Evolutionary conservation across 1,140 invertebrate species (phyloP).

Genomic region (Listronotus bonariensis): DNA sequence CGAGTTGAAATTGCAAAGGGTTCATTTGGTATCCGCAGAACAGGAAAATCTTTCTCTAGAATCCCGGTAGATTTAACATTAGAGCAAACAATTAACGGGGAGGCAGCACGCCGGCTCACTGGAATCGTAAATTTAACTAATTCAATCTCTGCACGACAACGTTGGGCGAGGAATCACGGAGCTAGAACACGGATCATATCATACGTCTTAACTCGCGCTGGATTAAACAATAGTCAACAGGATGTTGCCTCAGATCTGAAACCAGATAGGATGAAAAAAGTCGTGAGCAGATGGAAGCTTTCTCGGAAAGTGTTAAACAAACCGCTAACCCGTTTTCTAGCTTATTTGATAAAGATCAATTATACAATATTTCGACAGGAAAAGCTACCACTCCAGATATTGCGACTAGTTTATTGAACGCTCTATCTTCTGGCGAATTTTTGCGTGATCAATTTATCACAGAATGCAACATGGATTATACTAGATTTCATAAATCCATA

Average conservation of each 20-base stretch:
- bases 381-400: constrained; percentile 13
- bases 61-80: constrained; percentile 40
- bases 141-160: constrained; percentile 47
- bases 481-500: constrained; percentile 17
- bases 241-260: neutral
- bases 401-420: constrained; percentile 22
- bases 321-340: neutral
- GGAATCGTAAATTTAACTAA: constrained; percentile 42
- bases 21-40: constrained; percentile 34
- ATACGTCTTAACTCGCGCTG: neutral
- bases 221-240: neutral
- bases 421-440: constrained; percentile 10
- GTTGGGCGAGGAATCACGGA: constrained; percentile 47
- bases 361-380: constrained; percentile 30
- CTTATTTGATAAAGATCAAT: constrained; percentile 17
- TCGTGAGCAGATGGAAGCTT: neutral
- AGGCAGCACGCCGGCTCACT: constrained; percentile 45
- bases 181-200: constrained; percentile 44
- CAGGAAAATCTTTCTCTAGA: constrained; percentile 16
- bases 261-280: neutral
- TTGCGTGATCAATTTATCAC: constrained; percentile 23
- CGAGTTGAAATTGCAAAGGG: constrained; percentile 39
- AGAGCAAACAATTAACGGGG: constrained; percentile 42
- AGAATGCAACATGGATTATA: constrained; percentile 23
- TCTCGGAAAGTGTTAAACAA: neutral